These are phyloP conservation scores for Microtus richardsoni DNA, from an alignment of 2,113 vertebrate species.

Conservation along the genomic window DNA sequence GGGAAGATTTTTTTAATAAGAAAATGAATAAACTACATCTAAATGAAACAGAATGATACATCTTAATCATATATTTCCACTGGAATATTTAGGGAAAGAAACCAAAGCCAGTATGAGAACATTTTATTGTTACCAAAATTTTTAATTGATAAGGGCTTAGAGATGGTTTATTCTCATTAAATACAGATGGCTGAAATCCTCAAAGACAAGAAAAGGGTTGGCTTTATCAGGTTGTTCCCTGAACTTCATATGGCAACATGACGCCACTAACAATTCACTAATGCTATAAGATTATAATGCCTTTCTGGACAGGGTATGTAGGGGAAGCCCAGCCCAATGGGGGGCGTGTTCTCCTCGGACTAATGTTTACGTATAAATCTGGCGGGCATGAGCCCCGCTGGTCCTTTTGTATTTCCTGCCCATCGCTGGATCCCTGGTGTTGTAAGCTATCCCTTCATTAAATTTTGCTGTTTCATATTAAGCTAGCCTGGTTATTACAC, in stretches of 20 bases:
- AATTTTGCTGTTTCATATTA: too few relatives aligned
- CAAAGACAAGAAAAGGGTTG: neutral
- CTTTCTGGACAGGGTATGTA: neutral
- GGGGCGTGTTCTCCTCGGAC: too few relatives aligned
- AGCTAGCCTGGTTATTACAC: too few relatives aligned
- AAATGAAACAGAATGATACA: neutral
- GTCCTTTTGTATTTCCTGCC: too few relatives aligned
- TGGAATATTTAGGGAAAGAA: neutral
- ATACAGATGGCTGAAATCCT: neutral
- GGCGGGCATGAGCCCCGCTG: too few relatives aligned
- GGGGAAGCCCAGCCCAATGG: too few relatives aligned
- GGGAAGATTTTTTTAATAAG: neutral
- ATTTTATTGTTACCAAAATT: neutral
- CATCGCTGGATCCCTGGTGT: too few relatives aligned
- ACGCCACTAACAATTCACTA: neutral
- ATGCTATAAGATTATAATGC: neutral
- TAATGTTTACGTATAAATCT: too few relatives aligned
- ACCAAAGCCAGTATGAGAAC: neutral
- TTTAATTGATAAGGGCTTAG: neutral
- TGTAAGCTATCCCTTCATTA: too few relatives aligned
- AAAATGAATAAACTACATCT: neutral
- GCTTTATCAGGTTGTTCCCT: neutral
- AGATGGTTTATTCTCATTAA: neutral
- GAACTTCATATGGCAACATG: neutral
- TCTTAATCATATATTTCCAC: constrained; percentile 15